Base-by-base conservation (phyloP, 1,140 invertebrate species). In the Lethrus apterus region DNA sequence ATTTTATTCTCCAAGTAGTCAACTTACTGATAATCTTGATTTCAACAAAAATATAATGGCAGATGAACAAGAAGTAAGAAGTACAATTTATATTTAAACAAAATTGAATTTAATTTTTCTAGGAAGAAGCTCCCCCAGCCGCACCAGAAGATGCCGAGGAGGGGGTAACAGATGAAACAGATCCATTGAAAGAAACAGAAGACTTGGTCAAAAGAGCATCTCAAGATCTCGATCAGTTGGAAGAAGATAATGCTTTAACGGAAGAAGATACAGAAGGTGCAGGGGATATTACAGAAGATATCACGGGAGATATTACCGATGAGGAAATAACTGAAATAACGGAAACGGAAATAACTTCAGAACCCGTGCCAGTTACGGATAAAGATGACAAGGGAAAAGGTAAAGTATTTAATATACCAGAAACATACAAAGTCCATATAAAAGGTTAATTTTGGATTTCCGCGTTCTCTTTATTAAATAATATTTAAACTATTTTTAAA, bases 171-270 rank as follows among this genome's bases (percentile, higher is more conserved):
- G 32, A 33, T n/a, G 17, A 36, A 19, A 13, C 17, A 3, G 56
- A 59, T 44, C 58, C 57, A 24, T 35, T 59, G 44, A 51, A 30
- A 51, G 55, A 58, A 33, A 54, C 59, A 1, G 59, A 63, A 46
- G 18, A 59, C 24, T 58, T 63, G 49, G 60, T 65, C 5, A 44
- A 57, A 18, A 40, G 57, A 50, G 56, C 59, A 0, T 55, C 55
- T 4, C 26, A 50, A 24, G 58, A 62, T 36, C 19, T 65, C 4
- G 50, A 51, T 26, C 35, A 60, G 34, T 54, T 65, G 7, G 54
- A 51, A 3, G 59, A 57, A 18, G 57, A 60, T 35, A 57, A 55
- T 8, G 11, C 29, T 9, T 43, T 31, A 15, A 40, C 31, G 9
- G 24, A 43, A n/a, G n/a, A n/a, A n/a, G n/a, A n/a, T n/a, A 30